Evolutionary conservation across 2,113 vertebrate species (phyloP).

Genomic region (Sceloporus tristichus): DNA sequence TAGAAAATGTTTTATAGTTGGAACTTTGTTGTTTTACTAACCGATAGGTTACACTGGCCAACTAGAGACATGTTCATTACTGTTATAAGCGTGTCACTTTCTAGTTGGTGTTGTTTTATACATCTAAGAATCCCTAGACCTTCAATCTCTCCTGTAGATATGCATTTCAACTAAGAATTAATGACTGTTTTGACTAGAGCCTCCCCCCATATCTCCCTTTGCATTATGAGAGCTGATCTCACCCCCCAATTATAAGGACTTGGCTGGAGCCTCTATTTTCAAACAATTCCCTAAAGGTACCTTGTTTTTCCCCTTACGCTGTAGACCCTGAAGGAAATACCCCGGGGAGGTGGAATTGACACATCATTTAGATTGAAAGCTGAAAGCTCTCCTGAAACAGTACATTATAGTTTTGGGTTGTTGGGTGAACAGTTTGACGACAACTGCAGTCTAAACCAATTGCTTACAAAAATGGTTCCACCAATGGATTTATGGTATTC

Average conservation of each 20-base stretch:
- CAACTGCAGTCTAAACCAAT: background rate
- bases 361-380: slow-evolving; percentile 38
- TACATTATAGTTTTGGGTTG: slow-evolving; percentile 63
- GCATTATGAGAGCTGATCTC: slow-evolving; percentile 50
- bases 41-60: slow-evolving; percentile 26
- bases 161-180: slow-evolving; percentile 55
- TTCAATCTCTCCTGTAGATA: slow-evolving; percentile 3
- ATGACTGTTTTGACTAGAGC: slow-evolving; percentile 21
- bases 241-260: slow-evolving; percentile 61
- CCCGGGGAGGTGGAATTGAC: background rate
- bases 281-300: slow-evolving; percentile 74
- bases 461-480: slow-evolving; percentile 56
- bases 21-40: slow-evolving; percentile 43
- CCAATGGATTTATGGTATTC: background rate
- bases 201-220: background rate
- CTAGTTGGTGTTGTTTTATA: slow-evolving; percentile 35
- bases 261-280: slow-evolving; percentile 66
- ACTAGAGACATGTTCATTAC: background rate
- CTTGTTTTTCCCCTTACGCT: slow-evolving; percentile 70
- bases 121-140: background rate
- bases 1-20: background rate
- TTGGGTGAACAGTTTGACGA: slow-evolving; percentile 8
- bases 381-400: slow-evolving; percentile 67
- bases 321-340: slow-evolving; percentile 69
- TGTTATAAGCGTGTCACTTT: background rate